These are phyloP conservation scores for Geotrupes spiniger DNA, from an alignment of 2,888 invertebrate species.

Conservation along the genomic window DNA sequence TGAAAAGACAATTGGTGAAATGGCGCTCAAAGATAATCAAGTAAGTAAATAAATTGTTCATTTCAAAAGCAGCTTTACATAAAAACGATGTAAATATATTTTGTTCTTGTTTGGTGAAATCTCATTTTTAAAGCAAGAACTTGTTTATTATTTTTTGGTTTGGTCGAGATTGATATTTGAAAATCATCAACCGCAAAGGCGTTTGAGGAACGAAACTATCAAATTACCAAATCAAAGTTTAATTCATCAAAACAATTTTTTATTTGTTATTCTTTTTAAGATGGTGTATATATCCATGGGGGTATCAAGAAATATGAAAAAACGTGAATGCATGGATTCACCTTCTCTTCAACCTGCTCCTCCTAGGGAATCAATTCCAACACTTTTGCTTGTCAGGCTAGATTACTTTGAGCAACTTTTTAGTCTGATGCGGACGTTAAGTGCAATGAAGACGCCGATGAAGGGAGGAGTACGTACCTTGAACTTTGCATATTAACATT, in stretches of 20 bases:
- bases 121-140: too few relatives aligned
- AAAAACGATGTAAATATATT: too few relatives aligned
- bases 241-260: background rate
- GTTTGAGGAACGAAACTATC: too few relatives aligned
- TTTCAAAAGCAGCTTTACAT: too few relatives aligned
- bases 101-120: too few relatives aligned
- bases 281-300: conserved; percentile 90
- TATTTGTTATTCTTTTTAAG: conserved; percentile 47
- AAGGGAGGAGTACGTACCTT: conserved; percentile 61
- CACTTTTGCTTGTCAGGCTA: conserved; percentile 77
- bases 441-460: conserved; percentile 77
- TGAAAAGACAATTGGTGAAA: conserved; percentile 84
- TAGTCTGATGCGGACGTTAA: conserved; percentile 84
- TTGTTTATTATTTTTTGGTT: too few relatives aligned
- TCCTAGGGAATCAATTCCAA: conserved; percentile 81
- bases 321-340: conserved; percentile 71
- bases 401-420: conserved; percentile 90
- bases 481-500: conserved; percentile 14
- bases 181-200: too few relatives aligned
- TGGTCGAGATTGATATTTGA: too few relatives aligned
- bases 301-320: conserved; percentile 57
- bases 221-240: too few relatives aligned
- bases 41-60: conserved; percentile 44
- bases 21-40: conserved; percentile 93
- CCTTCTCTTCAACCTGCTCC: conserved; percentile 85